Base-by-base conservation (phyloP, 37 sponge, comb jelly and placozoan species). In the Tethya wilhelma region DNA sequence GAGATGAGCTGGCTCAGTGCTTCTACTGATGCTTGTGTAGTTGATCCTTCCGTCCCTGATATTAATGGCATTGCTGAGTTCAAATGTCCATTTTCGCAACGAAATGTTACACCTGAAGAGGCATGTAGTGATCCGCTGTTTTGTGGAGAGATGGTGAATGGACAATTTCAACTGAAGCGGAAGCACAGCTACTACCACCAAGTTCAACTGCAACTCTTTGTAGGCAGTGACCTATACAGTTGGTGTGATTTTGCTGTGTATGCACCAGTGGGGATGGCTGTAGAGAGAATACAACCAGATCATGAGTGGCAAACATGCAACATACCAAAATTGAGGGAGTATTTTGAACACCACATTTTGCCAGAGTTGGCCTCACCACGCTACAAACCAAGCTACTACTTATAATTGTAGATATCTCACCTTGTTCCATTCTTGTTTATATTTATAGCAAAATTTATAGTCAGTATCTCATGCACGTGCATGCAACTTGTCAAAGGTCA, bases 101-200 rank as follows among this genome's bases (percentile, higher is more conserved):
- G 74, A 53, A 41, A 78, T 68, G 39, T 34, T 5, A 64, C 84
- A 23, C 84, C 84, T 19, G 37, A 78, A 64, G 79, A 71, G 56
- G 79, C 80, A 53, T 70, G 74, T n/a, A 43, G 22, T 20, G 79
- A 79, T 55, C 40, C 57, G 1, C 19, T 19, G 41, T 79, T 42
- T 38, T 89, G 44, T 79, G 45, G 28, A 9, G 34, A 58, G 25
- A 20, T 78, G 12, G 68, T 46, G 38, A 64, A 67, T 1, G 29
- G 74, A 0, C 22, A 36, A n/a, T 31, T 78, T 14, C 6, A 58
- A 9, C 84, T 78, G 23, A 83, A 79, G 65, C 25, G 44, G 25
- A 46, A 45, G 40, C 90, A 89, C 79, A 14, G n/a, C 22, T 89
- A 84, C 75, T 83, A 83, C 68, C 65, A 69, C 37, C 89, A 88